Conservation (phyloP, 2,797 vertebrate genomes). For the Eulemur rubriventer region DNA sequence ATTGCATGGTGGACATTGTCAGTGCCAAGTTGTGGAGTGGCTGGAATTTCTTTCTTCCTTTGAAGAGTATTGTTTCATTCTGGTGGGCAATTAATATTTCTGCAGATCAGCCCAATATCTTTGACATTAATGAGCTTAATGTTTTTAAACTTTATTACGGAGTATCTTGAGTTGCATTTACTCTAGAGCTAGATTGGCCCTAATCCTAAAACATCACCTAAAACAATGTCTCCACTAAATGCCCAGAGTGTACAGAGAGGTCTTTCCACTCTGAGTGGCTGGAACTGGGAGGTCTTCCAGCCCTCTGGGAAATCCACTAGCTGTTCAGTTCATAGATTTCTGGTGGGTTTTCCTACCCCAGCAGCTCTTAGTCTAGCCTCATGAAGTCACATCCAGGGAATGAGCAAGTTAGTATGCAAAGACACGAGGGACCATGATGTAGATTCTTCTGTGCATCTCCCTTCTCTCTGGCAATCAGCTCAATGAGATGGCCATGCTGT, state of each 20-base stretch:
- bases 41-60: background rate
- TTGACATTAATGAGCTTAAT: background rate
- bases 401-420: background rate
- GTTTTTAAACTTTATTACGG: background rate
- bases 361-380: background rate
- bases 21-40: background rate
- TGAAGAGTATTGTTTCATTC: background rate
- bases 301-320: background rate
- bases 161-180: background rate
- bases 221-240: background rate
- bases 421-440: rapidly evolving
- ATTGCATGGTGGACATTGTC: background rate
- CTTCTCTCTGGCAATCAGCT: background rate
- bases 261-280: background rate
- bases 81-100: background rate
- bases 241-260: background rate
- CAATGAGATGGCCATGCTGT: background rate
- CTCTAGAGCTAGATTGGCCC: background rate
- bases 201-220: background rate
- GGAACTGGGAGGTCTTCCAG: background rate
- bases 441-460: background rate
- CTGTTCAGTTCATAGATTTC: background rate
- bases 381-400: background rate
- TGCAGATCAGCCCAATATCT: background rate
- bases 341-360: background rate